These are phyloP conservation scores for Diloba caeruleocephala DNA, from an alignment of 2,888 invertebrate genomes.

Conservation along the genomic window DNA sequence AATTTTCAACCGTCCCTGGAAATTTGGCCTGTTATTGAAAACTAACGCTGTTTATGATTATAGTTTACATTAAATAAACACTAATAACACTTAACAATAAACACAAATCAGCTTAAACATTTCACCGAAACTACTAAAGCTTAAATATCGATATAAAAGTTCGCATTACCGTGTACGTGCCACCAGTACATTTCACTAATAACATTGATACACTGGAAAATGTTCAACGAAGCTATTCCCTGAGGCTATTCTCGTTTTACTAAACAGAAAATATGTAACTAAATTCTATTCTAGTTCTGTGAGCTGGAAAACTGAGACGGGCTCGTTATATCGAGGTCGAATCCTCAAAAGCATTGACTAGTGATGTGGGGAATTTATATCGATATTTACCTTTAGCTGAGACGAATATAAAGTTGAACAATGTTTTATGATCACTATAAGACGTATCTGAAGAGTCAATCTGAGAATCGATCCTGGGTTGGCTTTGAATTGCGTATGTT, in stretches of 20 bases:
- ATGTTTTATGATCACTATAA: too few species aligned
- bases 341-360: conserved; percentile 43
- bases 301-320: conserved; percentile 71
- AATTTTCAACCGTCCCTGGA: too few species aligned
- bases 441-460: too few species aligned
- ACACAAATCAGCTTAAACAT: conserved; percentile 3
- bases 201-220: conserved; percentile 56
- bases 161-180: conserved; percentile 43
- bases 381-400: conserved; percentile 26
- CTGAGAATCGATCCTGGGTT: too few species aligned
- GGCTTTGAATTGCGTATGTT: too few species aligned
- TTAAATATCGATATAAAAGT: conserved; percentile 43
- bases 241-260: conserved; percentile 61
- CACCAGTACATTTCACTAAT: conserved; percentile 52
- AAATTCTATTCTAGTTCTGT: conserved; percentile 72
- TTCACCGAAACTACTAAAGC: conserved; percentile 3
- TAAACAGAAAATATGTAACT: conserved; percentile 74
- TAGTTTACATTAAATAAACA: not conserved
- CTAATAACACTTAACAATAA: not conserved
- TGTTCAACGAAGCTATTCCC: conserved; percentile 48
- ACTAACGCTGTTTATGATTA: too few species aligned
- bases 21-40: too few species aligned
- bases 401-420: not conserved
- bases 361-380: conserved; percentile 18
- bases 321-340: conserved; percentile 51